Conservation (phyloP, 2,888 invertebrate genomes). For the Lacanobia wlatinum region DNA sequence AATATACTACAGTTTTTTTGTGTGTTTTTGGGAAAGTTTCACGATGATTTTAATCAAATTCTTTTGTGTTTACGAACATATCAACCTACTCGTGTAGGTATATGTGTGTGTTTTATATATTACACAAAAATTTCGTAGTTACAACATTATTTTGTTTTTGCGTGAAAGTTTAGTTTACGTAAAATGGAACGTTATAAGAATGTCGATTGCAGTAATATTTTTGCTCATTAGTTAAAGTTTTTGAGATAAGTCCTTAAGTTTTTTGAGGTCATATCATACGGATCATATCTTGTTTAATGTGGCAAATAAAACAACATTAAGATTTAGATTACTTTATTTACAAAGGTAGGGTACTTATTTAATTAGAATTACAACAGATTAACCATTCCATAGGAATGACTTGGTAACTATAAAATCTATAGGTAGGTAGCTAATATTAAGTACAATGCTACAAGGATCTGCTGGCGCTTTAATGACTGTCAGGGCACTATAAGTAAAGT, state of each 20-base stretch:
- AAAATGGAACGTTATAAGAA: conserved; percentile 9
- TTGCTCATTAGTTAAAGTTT: not conserved
- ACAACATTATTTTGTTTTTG: conserved; percentile 32
- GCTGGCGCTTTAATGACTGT: not conserved
- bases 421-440: not conserved
- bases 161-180: conserved; percentile 27
- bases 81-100: not conserved
- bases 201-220: conserved; percentile 7
- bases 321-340: conserved; percentile 39
- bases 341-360: conserved; percentile 12
- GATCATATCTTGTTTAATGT: not conserved
- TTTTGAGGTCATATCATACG: conserved; percentile 18
- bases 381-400: conserved; percentile 64
- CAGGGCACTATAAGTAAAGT: no score
- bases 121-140: not conserved
- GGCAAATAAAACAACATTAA: conserved; percentile 29
- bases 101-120: conserved; percentile 7
- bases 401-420: conserved; percentile 36
- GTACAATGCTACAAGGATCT: not conserved
- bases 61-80: conserved; percentile 37
- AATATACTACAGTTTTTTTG: conserved; percentile 35
- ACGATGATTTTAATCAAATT: conserved; percentile 51
- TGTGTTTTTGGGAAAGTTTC: conserved; percentile 60
- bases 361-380: conserved; percentile 15
- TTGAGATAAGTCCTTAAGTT: not conserved